Base-by-base conservation (phyloP, 2,888 invertebrate species). In the Erebia palarica region DNA sequence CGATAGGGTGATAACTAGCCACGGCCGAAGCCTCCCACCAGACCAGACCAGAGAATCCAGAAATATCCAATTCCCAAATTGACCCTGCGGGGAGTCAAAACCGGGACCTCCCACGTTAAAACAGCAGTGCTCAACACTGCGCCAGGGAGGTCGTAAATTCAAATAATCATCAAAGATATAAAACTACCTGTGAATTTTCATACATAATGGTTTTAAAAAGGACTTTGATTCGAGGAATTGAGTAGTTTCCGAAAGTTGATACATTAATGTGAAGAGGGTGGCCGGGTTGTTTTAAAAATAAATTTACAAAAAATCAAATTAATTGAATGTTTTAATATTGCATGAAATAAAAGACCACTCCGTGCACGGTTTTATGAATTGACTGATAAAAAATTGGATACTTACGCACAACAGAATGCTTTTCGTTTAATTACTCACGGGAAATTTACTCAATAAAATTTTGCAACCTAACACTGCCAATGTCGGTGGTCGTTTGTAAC, bases 401-500 rank as follows among this genome's bases (percentile, higher is more conserved):
- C 77, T 75, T 75, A 71, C 75, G 66, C 75, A 79, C 80, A 78
- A 78, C 81, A 80, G 71, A 83, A 80, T 75, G 85, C 86, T 86
- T 82, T 88, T 82, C 80, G 77, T 83, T 79, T 86, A 84, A 88
- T 87, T 86, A 82, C 78, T 78, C 75, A 71, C 42, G 73, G 51
- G 57, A 75, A 73, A 71, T 72, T 47, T 70, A 75, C 71, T 44
- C 68, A 75, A 73, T 76, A 75, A 78, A 78, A 77, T 70, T 74
- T 73, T 74, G 74, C 77, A 78, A 74, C 51, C 66, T 67, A 67
- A 71, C 64, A 64, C 64, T 36, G 63, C 51, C 21, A 61, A 36
- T 57, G 58, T 68, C 53, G 61, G 68, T 68, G 57, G 63, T 68
- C 63, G 49, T 51, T 63, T 58, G 5, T 49, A 44, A 53, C 49